These are phyloP conservation scores for Phaenicophaeus curvirostris DNA, from an alignment of 2,797 vertebrate species.

Conservation along the genomic window DNA sequence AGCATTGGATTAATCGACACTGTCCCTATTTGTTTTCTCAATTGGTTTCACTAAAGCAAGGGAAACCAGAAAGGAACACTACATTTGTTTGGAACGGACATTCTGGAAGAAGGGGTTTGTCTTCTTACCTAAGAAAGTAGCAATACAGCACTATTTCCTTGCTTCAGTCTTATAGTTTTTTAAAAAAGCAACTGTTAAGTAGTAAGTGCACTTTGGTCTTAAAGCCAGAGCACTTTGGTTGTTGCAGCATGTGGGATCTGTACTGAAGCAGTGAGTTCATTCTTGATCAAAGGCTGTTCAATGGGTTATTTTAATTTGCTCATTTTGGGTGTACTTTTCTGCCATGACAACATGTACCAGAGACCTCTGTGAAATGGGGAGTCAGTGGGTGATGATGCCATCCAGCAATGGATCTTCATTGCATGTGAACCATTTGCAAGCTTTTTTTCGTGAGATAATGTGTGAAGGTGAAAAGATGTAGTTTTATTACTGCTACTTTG, in stretches of 20 bases:
- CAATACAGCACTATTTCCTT: background rate
- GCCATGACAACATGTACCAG: background rate
- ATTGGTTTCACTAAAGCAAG: background rate
- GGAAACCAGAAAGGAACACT: background rate
- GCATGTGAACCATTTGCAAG: background rate
- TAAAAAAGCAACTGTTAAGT: background rate
- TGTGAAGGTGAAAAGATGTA: background rate
- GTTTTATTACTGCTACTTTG: background rate
- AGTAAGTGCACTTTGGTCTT: background rate
- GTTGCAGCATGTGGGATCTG: background rate
- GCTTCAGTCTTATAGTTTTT: fast-evolving
- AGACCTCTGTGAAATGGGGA: background rate
- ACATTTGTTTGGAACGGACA: background rate
- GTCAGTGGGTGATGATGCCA: background rate
- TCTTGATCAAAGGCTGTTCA: background rate
- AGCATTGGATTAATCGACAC: background rate
- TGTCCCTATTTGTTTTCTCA: background rate
- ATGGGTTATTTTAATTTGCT: background rate
- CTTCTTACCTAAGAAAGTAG: background rate
- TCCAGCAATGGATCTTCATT: background rate
- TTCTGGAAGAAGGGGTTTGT: background rate
- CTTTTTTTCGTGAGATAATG: background rate
- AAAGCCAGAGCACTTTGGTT: background rate
- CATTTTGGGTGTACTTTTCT: background rate
- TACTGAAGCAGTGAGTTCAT: background rate